Conservation (phyloP, 1,140 invertebrate genomes). For the Potamilus streckersoni region DNA sequence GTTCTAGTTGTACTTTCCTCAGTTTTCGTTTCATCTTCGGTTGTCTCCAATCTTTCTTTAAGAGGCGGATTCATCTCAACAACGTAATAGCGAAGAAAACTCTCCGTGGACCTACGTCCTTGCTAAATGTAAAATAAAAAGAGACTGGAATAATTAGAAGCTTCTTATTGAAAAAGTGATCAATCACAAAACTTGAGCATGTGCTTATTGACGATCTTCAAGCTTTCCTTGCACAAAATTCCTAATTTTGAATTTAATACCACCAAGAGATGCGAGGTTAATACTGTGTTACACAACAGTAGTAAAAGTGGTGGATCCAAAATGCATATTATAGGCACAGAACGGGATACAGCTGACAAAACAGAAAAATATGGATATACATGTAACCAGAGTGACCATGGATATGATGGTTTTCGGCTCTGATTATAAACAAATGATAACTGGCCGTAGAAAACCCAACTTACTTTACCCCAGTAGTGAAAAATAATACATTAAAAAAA, state of each 20-base stretch:
- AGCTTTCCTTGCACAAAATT: background rate
- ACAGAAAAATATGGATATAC: too few species aligned
- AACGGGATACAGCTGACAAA: too few species aligned
- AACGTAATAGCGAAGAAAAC: conserved; percentile 22
- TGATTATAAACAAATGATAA: background rate
- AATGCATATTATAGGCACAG: too few species aligned
- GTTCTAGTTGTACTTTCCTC: too few species aligned
- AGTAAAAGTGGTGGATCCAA: too few species aligned
- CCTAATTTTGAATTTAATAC: background rate
- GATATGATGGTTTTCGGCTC: too few species aligned
- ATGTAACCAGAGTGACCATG: too few species aligned
- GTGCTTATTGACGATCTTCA: too few species aligned
- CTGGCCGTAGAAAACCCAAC: background rate
- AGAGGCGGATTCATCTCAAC: conserved; percentile 10
- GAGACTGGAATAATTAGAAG: background rate
- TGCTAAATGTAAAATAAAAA: conserved; percentile 18
- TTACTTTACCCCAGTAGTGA: background rate
- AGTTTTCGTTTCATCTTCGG: background rate
- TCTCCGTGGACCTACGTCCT: conserved; percentile 24
- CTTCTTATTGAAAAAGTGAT: background rate
- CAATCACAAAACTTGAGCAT: background rate
- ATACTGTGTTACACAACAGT: too few species aligned
- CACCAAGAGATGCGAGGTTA: background rate
- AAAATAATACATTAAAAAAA: background rate
- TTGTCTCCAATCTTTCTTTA: background rate